Conservation (phyloP, 2,888 invertebrate genomes). For the Liposcelis brunnea region DNA sequence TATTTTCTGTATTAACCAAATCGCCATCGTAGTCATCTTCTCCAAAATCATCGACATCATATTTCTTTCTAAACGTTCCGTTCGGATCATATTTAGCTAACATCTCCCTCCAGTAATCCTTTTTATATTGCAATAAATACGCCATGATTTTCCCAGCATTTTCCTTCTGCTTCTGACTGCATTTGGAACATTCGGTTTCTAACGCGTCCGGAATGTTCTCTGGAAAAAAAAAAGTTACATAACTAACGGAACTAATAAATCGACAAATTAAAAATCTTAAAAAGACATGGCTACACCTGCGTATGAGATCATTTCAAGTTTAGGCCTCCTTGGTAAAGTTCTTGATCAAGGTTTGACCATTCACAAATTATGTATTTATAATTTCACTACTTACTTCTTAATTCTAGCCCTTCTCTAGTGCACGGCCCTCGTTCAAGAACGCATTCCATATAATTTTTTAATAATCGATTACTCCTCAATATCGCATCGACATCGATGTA, state of each 20-base stretch:
- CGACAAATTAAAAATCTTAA: background rate
- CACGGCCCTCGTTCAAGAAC: constrained; percentile 47
- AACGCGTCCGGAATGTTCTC: constrained; percentile 19
- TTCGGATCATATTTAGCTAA: constrained; percentile 18
- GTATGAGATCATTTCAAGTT: too few species aligned
- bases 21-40: background rate
- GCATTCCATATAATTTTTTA: constrained; percentile 54
- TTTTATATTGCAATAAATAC: constrained; percentile 17
- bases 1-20: background rate
- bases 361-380: too few species aligned
- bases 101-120: constrained; percentile 17
- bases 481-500: constrained; percentile 51
- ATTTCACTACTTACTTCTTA: constrained; percentile 44
- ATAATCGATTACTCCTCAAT: constrained; percentile 46
- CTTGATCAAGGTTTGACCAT: too few species aligned
- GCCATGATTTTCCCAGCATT: constrained; percentile 17
- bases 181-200: constrained; percentile 18
- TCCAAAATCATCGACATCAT: background rate
- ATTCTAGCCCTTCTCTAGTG: constrained; percentile 50
- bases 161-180: constrained; percentile 17
- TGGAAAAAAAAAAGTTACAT: constrained; percentile 12
- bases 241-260: background rate
- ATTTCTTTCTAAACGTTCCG: constrained; percentile 13
- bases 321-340: too few species aligned
- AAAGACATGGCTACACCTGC: too few species aligned